Evolutionary conservation across 2,888 invertebrate species (phyloP).

Genomic region (Hydriomena furcata): DNA sequence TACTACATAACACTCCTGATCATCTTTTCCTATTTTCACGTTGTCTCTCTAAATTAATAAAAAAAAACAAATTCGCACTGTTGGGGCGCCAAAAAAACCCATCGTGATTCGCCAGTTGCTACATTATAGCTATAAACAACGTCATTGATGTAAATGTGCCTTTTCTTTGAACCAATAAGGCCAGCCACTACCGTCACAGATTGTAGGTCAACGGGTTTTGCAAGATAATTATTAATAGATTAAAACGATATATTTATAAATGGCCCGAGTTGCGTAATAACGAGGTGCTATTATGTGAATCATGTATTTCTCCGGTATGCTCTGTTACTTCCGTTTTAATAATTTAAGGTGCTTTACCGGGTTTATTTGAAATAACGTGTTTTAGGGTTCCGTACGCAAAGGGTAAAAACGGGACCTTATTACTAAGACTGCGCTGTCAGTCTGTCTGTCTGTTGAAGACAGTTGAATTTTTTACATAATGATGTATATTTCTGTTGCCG

Average conservation of each 20-base stretch:
- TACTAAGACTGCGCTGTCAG: no score
- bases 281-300: slow-evolving; percentile 29
- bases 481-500: no score
- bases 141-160: slow-evolving; percentile 39
- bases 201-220: slow-evolving; percentile 33
- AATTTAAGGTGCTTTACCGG: slow-evolving; percentile 4
- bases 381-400: neutral
- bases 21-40: no score
- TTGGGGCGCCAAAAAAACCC: no score
- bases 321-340: slow-evolving; percentile 26
- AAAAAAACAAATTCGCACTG: no score
- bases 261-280: slow-evolving; percentile 24
- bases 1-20: no score
- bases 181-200: slow-evolving; percentile 23
- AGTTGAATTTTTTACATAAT: no score
- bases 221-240: slow-evolving; percentile 32
- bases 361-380: neutral
- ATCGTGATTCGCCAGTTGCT: slow-evolving; percentile 1
- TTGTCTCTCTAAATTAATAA: no score
- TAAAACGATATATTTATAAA: slow-evolving; percentile 26
- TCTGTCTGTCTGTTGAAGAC: no score
- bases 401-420: no score
- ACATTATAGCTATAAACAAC: slow-evolving; percentile 16
- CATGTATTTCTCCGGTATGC: slow-evolving; percentile 24
- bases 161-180: slow-evolving; percentile 33